Conservation (phyloP, 2,113 vertebrate genomes). For the Geothlypis trichas region DNA sequence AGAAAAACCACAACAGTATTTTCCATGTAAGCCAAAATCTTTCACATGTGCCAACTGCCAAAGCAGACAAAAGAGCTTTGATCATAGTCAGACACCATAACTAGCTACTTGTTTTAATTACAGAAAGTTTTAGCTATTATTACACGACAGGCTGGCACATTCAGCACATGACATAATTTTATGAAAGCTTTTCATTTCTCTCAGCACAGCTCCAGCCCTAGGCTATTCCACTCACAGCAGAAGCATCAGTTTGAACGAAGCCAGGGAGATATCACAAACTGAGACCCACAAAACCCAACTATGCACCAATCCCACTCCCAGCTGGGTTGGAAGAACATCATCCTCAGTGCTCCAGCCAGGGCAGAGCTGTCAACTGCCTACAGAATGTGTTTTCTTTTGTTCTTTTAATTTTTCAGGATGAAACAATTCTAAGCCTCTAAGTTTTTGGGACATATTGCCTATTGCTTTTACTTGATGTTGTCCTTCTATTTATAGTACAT, state of each 20-base stretch:
- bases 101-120: conserved; percentile 69
- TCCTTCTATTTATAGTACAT: neutral
- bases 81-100: conserved; percentile 66
- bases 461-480: neutral
- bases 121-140: conserved; percentile 66
- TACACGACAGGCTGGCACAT: conserved; percentile 40
- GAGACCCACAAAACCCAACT: neutral
- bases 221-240: conserved; percentile 32
- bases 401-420: neutral
- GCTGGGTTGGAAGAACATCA: neutral
- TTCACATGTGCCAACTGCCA: conserved; percentile 60
- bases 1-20: conserved; percentile 61
- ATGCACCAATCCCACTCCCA: fast-evolving
- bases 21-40: conserved; percentile 58
- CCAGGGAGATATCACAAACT: neutral
- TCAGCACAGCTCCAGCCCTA: conserved; percentile 42
- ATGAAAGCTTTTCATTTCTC: conserved; percentile 44
- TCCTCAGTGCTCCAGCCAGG: neutral
- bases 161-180: conserved; percentile 60
- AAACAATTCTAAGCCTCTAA: neutral
- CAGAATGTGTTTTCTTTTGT: neutral
- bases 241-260: neutral
- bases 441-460: neutral
- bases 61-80: conserved; percentile 68
- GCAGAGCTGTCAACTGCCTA: neutral